Evolutionary conservation across 2,113 vertebrate genomes (phyloP).

Genomic region (Oxyruncus cristatus): DNA sequence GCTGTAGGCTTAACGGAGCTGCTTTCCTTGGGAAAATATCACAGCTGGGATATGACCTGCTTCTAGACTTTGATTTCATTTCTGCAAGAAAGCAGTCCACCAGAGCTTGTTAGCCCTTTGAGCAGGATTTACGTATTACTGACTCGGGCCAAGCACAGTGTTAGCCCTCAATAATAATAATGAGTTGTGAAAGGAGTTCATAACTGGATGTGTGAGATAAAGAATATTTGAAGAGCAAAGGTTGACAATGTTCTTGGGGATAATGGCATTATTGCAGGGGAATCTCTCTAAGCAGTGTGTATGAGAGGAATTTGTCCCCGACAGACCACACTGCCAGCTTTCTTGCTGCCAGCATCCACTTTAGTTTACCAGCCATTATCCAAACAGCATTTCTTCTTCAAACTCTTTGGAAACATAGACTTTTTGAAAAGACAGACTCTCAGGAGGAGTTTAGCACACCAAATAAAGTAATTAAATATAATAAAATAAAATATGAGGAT

Average conservation of each 20-base stretch:
- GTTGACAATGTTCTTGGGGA: background rate
- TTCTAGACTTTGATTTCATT: constrained; percentile 16
- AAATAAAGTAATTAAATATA: background rate
- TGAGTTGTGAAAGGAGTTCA: constrained; percentile 23
- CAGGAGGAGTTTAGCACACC: background rate
- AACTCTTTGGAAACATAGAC: background rate
- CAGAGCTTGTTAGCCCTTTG: background rate
- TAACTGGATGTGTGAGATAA: constrained; percentile 1
- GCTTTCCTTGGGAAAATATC: constrained; percentile 43
- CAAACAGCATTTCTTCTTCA: background rate
- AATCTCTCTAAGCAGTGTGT: background rate
- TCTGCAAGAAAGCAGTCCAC: background rate
- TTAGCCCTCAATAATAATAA: constrained; percentile 23
- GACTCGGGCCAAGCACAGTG: background rate
- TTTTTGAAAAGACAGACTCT: background rate
- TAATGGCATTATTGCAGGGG: background rate
- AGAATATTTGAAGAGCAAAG: constrained; percentile 29
- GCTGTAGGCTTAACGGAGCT: background rate
- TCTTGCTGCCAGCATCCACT: background rate
- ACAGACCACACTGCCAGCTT: background rate
- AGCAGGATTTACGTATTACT: background rate
- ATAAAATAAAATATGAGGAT: background rate
- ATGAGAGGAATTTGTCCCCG: background rate
- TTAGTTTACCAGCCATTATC: background rate
- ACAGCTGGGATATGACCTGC: constrained; percentile 27